Evolutionary conservation across 2,797 vertebrate species (phyloP).

Genomic region (Sylvilagus floridanus): DNA sequence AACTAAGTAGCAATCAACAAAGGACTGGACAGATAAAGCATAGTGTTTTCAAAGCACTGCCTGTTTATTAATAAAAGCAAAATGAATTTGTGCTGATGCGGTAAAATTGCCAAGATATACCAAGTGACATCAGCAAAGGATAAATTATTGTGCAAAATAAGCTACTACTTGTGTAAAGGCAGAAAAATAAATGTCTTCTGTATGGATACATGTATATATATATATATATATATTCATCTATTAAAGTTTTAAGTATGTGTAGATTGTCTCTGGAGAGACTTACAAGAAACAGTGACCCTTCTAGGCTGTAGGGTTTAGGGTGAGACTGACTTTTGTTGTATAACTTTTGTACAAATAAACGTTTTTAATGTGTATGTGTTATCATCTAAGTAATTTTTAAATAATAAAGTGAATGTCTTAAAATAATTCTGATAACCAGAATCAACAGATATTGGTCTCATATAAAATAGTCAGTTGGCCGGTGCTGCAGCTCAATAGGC

Average conservation of each 20-base stretch:
- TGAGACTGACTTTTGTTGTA: neutral
- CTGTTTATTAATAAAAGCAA: neutral
- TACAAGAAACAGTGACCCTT: neutral
- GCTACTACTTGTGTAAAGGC: neutral
- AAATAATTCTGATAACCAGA: neutral
- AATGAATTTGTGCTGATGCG: neutral
- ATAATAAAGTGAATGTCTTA: constrained; percentile 39
- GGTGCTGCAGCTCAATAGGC: too few species aligned
- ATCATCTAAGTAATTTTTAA: constrained; percentile 22
- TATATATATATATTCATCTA: neutral
- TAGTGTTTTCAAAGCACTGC: neutral
- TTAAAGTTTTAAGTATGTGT: constrained; percentile 16
- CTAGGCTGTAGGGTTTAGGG: neutral
- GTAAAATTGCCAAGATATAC: neutral
- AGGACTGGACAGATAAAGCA: constrained; percentile 4
- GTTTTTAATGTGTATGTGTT: neutral
- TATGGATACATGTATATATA: neutral
- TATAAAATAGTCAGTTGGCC: neutral
- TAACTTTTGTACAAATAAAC: constrained; percentile 4
- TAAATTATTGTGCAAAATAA: neutral
- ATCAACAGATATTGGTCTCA: neutral
- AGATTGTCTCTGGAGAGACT: neutral
- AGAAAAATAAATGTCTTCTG: neutral
- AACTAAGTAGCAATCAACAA: neutral
- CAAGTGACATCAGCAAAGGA: neutral